phyloP scores from a whole-genome alignment of 2,113 vertebrate genomes.

The Puntigrus tetrazona region DNA sequence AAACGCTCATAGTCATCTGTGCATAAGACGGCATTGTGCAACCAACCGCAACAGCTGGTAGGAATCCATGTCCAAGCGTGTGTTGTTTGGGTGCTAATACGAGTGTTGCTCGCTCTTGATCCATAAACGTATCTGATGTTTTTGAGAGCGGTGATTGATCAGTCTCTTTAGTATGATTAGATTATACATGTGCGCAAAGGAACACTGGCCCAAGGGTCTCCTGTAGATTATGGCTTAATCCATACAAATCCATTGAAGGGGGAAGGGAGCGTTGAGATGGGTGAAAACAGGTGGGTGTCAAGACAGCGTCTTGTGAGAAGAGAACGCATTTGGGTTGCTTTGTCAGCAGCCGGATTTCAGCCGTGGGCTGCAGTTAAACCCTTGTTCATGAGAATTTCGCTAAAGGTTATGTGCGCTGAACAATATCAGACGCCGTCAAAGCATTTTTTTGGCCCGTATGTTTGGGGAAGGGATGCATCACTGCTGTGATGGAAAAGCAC shows the following conservation, averaged over 20 bases:
- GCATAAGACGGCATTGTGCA: background rate
- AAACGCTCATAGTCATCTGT: background rate
- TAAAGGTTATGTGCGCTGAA: background rate
- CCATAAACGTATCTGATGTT: background rate
- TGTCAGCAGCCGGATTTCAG: background rate
- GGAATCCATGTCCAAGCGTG: background rate
- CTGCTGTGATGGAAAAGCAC: background rate
- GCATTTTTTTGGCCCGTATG: background rate
- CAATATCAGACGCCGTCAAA: background rate
- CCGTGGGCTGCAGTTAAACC: background rate
- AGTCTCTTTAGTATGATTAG: constrained; percentile 42
- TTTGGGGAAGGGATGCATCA: background rate
- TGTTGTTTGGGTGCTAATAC: background rate
- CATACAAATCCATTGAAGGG: constrained; percentile 64
- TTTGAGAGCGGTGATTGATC: constrained; percentile 44
- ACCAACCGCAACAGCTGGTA: constrained; percentile 1
- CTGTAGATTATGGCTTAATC: constrained; percentile 67
- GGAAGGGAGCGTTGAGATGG: constrained; percentile 22
- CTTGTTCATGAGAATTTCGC: background rate
- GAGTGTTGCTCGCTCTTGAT: background rate
- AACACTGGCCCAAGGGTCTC: constrained; percentile 37
- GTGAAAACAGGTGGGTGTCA: constrained; percentile 10
- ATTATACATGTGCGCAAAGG: constrained; percentile 55
- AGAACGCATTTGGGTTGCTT: constrained; percentile 12
- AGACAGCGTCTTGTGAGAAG: constrained; percentile 3